phyloP scores from a whole-genome alignment of 2,797 vertebrate genomes.

The Parauchenoglanis ngamensis region DNA sequence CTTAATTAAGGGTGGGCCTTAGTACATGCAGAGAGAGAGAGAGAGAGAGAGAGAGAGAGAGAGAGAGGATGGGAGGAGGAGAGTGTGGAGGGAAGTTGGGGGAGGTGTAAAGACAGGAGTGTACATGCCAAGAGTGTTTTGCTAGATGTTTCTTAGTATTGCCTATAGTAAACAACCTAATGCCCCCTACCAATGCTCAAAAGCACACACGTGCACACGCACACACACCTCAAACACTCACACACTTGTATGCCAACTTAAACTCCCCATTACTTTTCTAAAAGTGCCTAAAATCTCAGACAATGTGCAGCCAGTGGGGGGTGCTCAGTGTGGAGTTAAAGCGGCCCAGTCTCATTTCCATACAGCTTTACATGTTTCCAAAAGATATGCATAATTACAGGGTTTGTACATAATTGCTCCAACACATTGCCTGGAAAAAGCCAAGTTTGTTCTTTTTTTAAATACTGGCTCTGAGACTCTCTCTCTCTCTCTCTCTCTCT shows the following conservation, averaged over 20 bases:
- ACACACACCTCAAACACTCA: slow-evolving; percentile 35
- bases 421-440: slow-evolving; percentile 71
- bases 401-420: slow-evolving; percentile 78
- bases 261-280: slow-evolving; percentile 64
- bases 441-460: slow-evolving; percentile 72
- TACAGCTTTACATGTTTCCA: slow-evolving; percentile 78
- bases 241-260: slow-evolving; percentile 63
- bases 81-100: slow-evolving; percentile 46
- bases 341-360: slow-evolving; percentile 74
- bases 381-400: slow-evolving; percentile 79
- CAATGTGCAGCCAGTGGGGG: slow-evolving; percentile 64
- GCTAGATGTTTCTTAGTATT: slow-evolving; percentile 67
- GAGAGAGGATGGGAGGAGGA: slow-evolving; percentile 30
- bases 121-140: slow-evolving; percentile 52
- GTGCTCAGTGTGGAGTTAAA: slow-evolving; percentile 61
- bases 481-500: slow-evolving; percentile 36
- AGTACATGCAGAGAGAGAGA: slow-evolving; percentile 54
- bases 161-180: slow-evolving; percentile 66
- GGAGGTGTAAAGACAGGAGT: slow-evolving; percentile 36
- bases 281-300: slow-evolving; percentile 72
- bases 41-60: slow-evolving; percentile 35
- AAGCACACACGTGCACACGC: slow-evolving; percentile 29
- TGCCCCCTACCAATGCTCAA: slow-evolving; percentile 48
- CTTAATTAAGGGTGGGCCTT: slow-evolving; percentile 86
- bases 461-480: slow-evolving; percentile 64